Conservation (phyloP, 2,797 vertebrate species). For the Podargus strigoides region DNA sequence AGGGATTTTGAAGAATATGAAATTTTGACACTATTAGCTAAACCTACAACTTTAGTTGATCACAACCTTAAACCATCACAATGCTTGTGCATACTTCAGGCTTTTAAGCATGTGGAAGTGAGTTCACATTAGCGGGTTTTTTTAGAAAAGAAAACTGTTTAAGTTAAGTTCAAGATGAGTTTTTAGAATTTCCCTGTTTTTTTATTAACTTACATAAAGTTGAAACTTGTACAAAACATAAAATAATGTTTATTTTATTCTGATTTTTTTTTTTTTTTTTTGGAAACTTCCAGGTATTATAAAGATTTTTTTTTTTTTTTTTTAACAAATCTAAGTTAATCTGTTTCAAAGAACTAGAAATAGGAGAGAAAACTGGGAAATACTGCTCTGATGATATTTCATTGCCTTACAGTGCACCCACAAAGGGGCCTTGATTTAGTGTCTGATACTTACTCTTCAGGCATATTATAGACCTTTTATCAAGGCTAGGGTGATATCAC, state of each 20-base stretch:
- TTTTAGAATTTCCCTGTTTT: not conserved
- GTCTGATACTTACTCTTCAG: not conserved
- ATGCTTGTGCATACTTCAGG: not conserved
- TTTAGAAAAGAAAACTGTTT: not conserved
- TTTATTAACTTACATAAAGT: not conserved
- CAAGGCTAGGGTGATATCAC: conserved; percentile 42
- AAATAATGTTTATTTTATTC: not conserved
- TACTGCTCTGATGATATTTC: not conserved
- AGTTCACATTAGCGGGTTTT: not conserved
- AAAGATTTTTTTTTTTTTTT: not conserved
- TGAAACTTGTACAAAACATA: not conserved
- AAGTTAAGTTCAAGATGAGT: not conserved
- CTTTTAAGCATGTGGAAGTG: not conserved
- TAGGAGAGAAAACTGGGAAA: not conserved
- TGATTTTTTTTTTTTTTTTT: not conserved
- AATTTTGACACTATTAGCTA: not conserved
- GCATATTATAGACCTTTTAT: not conserved
- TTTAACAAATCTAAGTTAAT: not conserved
- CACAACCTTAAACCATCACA: not conserved
- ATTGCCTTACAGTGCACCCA: not conserved
- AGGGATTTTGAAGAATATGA: not conserved
- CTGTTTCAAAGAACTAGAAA: not conserved
- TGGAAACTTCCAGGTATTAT: not conserved
- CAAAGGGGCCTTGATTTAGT: conserved; percentile 27
- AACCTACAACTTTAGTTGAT: not conserved